Percentiles rank a stretch among this genome's conserved stretches.
Conservation (phyloP, 2,888 invertebrate species). For the Andricus curvator region DNA sequence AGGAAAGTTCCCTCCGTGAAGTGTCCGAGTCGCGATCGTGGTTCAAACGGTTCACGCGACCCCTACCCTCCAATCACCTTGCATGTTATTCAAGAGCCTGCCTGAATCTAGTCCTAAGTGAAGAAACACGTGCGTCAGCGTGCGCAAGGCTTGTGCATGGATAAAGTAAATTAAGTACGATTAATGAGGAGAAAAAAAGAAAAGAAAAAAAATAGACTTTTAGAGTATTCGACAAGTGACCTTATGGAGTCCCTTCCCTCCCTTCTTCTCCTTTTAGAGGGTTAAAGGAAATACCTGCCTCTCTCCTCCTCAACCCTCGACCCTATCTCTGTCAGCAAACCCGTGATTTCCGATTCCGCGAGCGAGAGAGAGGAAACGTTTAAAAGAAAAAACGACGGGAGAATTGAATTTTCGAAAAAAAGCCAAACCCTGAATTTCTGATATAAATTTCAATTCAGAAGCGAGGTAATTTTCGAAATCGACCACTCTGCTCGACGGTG, state of each 20-base stretch:
- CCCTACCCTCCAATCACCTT: constrained; percentile 47
- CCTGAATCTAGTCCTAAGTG: constrained; percentile 68
- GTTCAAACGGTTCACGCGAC: constrained; percentile 45
- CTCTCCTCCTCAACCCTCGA: constrained; percentile 42
- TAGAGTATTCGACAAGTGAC: constrained; percentile 69
- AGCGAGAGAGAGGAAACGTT: constrained; percentile 4
- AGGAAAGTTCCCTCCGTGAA: constrained; percentile 12
- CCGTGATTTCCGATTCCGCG: constrained; percentile 31
- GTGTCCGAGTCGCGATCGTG: constrained; percentile 38
- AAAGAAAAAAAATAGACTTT: constrained; percentile 57
- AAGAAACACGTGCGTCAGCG: constrained; percentile 47
- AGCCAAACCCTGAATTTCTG: background rate
- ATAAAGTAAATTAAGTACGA: constrained; percentile 45
- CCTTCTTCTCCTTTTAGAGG: constrained; percentile 48
- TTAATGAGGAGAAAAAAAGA: constrained; percentile 6
- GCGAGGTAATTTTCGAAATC: constrained; percentile 2
- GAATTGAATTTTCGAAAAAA: constrained; percentile 13
- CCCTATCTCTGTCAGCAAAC: constrained; percentile 41
- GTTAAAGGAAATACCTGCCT: constrained; percentile 40
- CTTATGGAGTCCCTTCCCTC: constrained; percentile 66
- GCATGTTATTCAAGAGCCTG: constrained; percentile 57
- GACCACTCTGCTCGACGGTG: constrained; percentile 37
- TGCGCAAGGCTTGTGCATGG: constrained; percentile 48
- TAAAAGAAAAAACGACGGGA: background rate
- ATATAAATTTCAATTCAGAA: background rate